Evolutionary conservation across 2,888 invertebrate species (phyloP).

Genomic region (Corythucha ciliata): DNA sequence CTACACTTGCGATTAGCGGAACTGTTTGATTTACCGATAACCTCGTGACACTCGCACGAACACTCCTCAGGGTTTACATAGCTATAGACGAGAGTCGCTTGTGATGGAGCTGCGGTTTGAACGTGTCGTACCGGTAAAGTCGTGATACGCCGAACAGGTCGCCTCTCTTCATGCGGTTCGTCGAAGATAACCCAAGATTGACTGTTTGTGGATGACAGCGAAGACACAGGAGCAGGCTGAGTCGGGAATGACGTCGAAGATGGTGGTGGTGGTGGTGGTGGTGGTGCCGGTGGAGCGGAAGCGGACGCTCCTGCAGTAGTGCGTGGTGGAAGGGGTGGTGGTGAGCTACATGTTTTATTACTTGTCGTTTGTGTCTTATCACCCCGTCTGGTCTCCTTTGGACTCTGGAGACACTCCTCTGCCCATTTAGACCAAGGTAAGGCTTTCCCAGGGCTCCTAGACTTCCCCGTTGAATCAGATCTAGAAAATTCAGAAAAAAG

Average conservation of each 20-base stretch:
- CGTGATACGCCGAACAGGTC: constrained; percentile 72
- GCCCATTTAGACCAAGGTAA: constrained; percentile 30
- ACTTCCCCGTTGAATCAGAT: constrained; percentile 29
- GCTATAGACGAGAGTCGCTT: constrained; percentile 49
- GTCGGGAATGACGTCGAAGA: constrained; percentile 4
- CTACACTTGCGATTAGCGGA: constrained; percentile 21
- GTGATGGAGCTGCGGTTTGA: constrained; percentile 10
- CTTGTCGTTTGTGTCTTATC: constrained; percentile 12
- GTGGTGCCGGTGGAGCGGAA: no score
- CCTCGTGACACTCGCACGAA: constrained; percentile 76
- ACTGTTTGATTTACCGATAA: constrained; percentile 29
- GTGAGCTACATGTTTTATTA: constrained; percentile 8
- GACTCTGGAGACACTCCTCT: constrained; percentile 27
- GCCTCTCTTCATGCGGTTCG: constrained; percentile 67
- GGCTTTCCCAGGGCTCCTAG: constrained; percentile 26
- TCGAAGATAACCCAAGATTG: constrained; percentile 71
- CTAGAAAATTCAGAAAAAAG: constrained; percentile 22
- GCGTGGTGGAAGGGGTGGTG: constrained; percentile 1
- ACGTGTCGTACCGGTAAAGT: constrained; percentile 51
- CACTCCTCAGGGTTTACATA: constrained; percentile 83
- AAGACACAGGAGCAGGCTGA: constrained; percentile 20
- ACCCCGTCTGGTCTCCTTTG: constrained; percentile 21
- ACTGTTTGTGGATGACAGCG: constrained; percentile 33
- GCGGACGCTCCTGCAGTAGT: no score
- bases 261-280: constrained; percentile 16